Evolutionary conservation across 2,113 vertebrate genomes (phyloP).

Genomic region (Sapayoa aenigma): DNA sequence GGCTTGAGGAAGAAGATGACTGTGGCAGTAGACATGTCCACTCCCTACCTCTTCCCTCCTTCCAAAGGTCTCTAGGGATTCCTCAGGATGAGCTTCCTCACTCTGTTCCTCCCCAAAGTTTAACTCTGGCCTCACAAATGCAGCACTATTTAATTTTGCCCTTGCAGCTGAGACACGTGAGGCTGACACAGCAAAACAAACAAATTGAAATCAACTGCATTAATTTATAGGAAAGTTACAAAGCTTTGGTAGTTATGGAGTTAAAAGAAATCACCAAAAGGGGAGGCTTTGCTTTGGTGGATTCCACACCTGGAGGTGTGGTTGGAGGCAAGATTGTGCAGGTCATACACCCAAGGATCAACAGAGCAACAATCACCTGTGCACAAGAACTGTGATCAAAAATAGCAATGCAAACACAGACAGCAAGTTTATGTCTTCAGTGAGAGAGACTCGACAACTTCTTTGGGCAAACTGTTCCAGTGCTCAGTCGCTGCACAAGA

Average conservation of each 20-base stretch:
- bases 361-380: neutral
- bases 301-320: neutral
- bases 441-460: neutral
- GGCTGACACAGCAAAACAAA: neutral
- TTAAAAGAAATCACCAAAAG: neutral
- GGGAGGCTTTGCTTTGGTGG: neutral
- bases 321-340: neutral
- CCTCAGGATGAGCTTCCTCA: neutral
- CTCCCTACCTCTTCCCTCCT: neutral
- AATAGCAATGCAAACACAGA: neutral
- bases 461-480: too few species aligned
- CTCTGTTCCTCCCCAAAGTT: neutral
- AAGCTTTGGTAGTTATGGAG: neutral
- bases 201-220: neutral
- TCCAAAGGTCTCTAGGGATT: neutral
- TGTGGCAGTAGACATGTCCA: neutral
- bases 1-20: neutral
- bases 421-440: neutral
- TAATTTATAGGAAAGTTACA: neutral
- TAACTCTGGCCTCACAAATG: neutral
- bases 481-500: neutral
- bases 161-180: neutral
- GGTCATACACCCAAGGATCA: neutral
- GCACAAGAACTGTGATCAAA: neutral
- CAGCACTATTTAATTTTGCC: neutral